Conservation (phyloP, 2,113 vertebrate species). For the Psittacara wagleri region DNA sequence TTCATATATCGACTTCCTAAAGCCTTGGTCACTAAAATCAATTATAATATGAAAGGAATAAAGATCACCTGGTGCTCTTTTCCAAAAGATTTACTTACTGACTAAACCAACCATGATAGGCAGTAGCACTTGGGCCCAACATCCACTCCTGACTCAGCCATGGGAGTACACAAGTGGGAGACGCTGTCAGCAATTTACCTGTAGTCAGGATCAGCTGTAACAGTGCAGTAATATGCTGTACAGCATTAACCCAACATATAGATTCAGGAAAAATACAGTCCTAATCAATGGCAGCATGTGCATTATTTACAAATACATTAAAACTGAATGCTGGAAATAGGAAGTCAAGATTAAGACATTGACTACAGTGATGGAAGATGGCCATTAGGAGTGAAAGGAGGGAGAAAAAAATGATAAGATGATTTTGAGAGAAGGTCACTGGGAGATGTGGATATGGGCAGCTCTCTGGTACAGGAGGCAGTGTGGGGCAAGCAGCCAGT, state of each 20-base stretch:
- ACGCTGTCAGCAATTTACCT: not conserved
- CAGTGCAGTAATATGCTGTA: not conserved
- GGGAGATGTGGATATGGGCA: not conserved
- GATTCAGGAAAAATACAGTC: not conserved
- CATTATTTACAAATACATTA: not conserved
- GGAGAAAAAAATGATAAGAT: not conserved
- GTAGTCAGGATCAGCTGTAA: not conserved
- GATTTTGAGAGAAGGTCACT: not conserved
- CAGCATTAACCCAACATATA: not conserved
- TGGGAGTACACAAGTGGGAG: not conserved
- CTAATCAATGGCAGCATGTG: not conserved
- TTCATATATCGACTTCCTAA: not conserved
- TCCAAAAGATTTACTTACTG: not conserved
- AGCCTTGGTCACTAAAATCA: not conserved
- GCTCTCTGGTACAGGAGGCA: not conserved
- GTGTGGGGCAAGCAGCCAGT: not conserved
- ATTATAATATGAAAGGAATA: not conserved
- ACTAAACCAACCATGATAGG: not conserved
- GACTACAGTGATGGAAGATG: not conserved
- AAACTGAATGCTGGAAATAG: not conserved
- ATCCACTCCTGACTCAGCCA: not conserved
- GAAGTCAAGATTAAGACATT: not conserved
- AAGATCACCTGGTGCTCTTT: not conserved
- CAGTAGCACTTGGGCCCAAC: not conserved
- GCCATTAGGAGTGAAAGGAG: not conserved